Conservation (phyloP, 2,113 vertebrate species). For the Potamarius usumacintae region DNA sequence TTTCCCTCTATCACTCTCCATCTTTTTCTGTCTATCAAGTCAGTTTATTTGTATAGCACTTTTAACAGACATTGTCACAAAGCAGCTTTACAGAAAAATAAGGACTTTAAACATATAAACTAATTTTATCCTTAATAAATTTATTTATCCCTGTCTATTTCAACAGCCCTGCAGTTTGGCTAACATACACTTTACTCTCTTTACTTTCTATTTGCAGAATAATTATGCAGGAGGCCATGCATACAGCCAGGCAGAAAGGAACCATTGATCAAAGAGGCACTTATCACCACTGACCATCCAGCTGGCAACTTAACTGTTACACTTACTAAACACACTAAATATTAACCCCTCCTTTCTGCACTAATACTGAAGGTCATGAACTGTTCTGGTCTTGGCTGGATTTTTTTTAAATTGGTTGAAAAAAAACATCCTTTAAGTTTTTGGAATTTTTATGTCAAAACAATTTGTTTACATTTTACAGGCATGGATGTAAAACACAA, state of each 20-base stretch:
- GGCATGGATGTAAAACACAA: neutral
- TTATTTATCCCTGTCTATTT: conserved; percentile 39
- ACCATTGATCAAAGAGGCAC: conserved; percentile 75
- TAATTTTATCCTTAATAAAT: no score
- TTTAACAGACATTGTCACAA: no score
- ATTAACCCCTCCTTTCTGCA: neutral
- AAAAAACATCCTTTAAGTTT: no score
- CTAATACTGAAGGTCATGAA: neutral
- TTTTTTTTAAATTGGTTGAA: neutral
- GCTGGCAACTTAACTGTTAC: neutral
- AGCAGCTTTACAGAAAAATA: no score
- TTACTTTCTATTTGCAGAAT: conserved; percentile 81
- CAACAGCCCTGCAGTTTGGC: conserved; percentile 43
- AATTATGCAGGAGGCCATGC: conserved; percentile 79
- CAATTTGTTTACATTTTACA: neutral
- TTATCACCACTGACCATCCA: conserved; percentile 67
- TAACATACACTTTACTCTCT: conserved; percentile 69
- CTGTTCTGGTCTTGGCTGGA: neutral
- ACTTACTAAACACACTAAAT: neutral
- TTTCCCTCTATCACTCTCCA: no score
- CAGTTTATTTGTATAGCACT: no score
- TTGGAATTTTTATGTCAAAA: neutral
- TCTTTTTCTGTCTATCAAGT: no score
- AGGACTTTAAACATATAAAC: no score
- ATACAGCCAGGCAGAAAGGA: conserved; percentile 71